Conservation (phyloP, 2,113 vertebrate species). For the Phyllostomus hastatus region DNA sequence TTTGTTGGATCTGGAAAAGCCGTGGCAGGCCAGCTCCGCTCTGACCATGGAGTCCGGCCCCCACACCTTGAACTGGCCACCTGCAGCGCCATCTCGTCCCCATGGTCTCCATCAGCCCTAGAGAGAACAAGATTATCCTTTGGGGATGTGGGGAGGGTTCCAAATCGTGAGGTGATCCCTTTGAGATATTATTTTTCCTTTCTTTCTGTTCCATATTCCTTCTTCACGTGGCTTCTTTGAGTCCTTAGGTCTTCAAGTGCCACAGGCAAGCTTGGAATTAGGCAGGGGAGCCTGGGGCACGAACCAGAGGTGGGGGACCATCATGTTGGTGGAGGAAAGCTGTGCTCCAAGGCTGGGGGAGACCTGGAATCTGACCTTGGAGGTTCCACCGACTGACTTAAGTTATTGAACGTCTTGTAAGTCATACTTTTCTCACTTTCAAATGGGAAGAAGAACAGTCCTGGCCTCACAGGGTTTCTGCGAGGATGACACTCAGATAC, state of each 20-base stretch:
- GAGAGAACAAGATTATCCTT: background rate
- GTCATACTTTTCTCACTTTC: background rate
- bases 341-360: background rate
- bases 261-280: rapidly evolving
- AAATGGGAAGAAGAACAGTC: background rate
- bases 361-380: background rate
- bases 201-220: background rate
- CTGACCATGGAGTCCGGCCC: background rate
- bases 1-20: background rate
- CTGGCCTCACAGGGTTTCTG: background rate
- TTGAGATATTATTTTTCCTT: background rate
- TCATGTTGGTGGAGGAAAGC: too few species aligned
- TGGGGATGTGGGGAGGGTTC: too few species aligned
- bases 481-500: rapidly evolving
- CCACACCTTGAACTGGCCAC: rapidly evolving
- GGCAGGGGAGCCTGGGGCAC: background rate
- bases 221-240: background rate
- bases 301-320: background rate
- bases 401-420: background rate
- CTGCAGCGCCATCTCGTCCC: background rate
- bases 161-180: background rate
- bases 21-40: background rate
- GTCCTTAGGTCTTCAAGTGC: background rate
- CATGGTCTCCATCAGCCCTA: rapidly evolving
- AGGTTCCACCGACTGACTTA: background rate